These are phyloP conservation scores for Chaetodon trifasciatus DNA, from an alignment of 2,797 vertebrate species.

Conservation along the genomic window DNA sequence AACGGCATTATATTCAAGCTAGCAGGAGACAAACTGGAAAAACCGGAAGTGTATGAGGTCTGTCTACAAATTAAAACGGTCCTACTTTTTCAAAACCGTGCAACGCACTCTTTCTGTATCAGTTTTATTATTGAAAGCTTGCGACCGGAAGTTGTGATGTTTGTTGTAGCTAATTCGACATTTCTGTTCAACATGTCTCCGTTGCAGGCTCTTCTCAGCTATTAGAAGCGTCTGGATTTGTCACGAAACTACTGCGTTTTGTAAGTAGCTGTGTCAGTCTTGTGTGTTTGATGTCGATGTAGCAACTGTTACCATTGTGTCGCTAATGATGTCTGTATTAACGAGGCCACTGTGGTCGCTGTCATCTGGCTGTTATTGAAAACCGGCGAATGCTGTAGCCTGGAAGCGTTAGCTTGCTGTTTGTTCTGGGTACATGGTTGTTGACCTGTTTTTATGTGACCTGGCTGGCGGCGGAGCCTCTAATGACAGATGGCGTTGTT, in stretches of 20 bases:
- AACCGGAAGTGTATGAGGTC: not conserved
- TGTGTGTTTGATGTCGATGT: not conserved
- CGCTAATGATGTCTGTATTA: not conserved
- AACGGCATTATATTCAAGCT: not conserved
- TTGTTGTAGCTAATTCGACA: not conserved
- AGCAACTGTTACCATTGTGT: fast-evolving
- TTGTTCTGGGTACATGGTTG: constrained; percentile 20
- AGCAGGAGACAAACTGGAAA: not conserved
- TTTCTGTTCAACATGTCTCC: constrained; percentile 67
- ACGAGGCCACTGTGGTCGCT: constrained; percentile 15
- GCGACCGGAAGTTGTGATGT: not conserved
- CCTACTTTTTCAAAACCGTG: too few species aligned
- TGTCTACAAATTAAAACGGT: constrained; percentile 29
- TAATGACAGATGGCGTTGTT: constrained; percentile 20
- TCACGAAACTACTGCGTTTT: constrained; percentile 41
- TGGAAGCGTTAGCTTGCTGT: constrained; percentile 23
- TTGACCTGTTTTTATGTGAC: constrained; percentile 62
- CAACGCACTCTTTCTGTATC: fast-evolving
- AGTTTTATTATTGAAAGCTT: constrained; percentile 24
- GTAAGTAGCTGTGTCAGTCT: constrained; percentile 48
- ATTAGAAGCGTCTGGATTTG: constrained; percentile 60
- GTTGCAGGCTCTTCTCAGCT: constrained; percentile 42
- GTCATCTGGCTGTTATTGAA: constrained; percentile 20
- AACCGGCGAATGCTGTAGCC: constrained; percentile 23
- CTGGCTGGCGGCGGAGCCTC: constrained; percentile 24